These are phyloP conservation scores for Seriola aureovittata DNA, from an alignment of 2,113 vertebrate genomes.

Conservation along the genomic window DNA sequence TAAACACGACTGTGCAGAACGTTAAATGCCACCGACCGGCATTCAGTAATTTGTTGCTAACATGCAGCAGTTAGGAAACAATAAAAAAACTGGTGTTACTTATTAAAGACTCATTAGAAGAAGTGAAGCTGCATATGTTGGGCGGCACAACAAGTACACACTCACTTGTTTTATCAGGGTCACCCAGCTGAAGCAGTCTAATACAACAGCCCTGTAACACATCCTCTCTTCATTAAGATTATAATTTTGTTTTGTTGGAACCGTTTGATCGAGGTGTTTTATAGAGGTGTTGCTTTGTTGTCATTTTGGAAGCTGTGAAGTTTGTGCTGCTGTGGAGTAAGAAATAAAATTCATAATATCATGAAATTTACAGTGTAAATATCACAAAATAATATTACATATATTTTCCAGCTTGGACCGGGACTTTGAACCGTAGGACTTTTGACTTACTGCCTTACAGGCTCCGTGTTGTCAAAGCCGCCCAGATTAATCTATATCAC, in stretches of 20 bases:
- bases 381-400: not conserved
- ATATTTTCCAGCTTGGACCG: not conserved
- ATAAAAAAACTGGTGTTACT: not conserved
- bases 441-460: not conserved
- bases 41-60: not conserved
- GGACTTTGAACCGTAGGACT: constrained; percentile 24
- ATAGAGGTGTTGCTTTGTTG: not conserved
- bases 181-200: not conserved
- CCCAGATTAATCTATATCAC: not conserved
- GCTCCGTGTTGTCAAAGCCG: not conserved
- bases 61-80: not conserved
- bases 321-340: not conserved
- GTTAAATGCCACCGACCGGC: not conserved
- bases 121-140: not conserved
- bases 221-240: not conserved
- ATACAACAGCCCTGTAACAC: not conserved
- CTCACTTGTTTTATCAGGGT: no score
- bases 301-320: not conserved
- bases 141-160: not conserved
- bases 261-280: not conserved
- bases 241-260: not conserved
- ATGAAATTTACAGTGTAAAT: not conserved
- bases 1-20: not conserved
- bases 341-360: not conserved
- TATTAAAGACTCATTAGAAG: not conserved